Conservation (phyloP, 2,113 vertebrate genomes). For the Prolemur simus region DNA sequence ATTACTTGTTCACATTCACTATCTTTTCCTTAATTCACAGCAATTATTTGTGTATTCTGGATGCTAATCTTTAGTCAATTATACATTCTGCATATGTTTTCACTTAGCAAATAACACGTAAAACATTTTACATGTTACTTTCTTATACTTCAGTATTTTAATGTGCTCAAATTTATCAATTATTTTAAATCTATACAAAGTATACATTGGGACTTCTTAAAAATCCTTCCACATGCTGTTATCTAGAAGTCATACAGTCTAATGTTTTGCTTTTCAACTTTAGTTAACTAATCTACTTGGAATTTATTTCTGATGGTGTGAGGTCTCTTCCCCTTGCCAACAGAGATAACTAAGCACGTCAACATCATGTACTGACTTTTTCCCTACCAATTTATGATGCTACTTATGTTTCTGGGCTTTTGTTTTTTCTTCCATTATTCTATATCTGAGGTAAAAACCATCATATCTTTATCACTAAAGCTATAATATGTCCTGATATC, state of each 20-base stretch:
- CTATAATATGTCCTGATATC: not conserved
- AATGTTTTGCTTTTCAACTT: not conserved
- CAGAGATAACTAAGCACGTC: not conserved
- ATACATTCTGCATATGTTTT: not conserved
- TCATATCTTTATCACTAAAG: not conserved
- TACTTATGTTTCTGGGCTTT: not conserved
- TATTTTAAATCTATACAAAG: not conserved
- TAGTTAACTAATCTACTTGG: not conserved
- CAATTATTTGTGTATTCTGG: not conserved
- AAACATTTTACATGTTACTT: not conserved
- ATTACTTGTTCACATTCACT: not conserved
- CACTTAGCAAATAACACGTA: not conserved
- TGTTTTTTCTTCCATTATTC: not conserved
- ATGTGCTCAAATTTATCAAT: not conserved
- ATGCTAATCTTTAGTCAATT: not conserved
- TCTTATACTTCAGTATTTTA: not conserved
- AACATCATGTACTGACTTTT: not conserved
- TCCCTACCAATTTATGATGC: not conserved
- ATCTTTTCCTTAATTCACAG: not conserved
- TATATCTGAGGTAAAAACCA: not conserved
- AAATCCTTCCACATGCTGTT: not conserved
- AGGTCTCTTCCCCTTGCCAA: not conserved
- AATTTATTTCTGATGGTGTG: not conserved
- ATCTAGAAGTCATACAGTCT: not conserved
- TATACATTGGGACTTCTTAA: not conserved